Conservation (phyloP, 2,888 invertebrate genomes). For the Mesorhabditis belari region DNA sequence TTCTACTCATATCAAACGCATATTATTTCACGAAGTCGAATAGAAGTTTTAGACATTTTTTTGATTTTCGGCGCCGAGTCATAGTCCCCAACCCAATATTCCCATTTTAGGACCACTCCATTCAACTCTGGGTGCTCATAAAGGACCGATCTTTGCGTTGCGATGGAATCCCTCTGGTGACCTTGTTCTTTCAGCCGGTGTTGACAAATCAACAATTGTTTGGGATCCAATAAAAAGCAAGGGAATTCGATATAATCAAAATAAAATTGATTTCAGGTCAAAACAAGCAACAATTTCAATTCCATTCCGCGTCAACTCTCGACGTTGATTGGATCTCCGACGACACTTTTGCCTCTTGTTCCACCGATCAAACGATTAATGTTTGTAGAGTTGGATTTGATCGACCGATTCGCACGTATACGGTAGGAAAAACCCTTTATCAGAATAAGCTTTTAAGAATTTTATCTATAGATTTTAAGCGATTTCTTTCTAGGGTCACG, state of each 20-base stretch:
- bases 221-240: slow-evolving; percentile 84
- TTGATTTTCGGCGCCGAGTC: too few relatives aligned
- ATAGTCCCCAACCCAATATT: too few relatives aligned
- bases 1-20: too few relatives aligned
- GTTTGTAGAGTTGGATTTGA: slow-evolving; percentile 87
- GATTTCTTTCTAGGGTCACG: slow-evolving; percentile 33
- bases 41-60: too few relatives aligned
- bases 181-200: slow-evolving; percentile 94
- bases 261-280: slow-evolving; percentile 4
- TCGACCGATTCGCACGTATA: slow-evolving; percentile 65
- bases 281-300: slow-evolving; percentile 89
- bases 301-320: slow-evolving; percentile 89
- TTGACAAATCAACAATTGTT: slow-evolving; percentile 87
- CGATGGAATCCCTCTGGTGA: slow-evolving; percentile 97
- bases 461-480: slow-evolving; percentile 2
- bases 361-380: slow-evolving; percentile 96
- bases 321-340: slow-evolving; percentile 98
- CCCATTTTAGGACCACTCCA: slow-evolving; percentile 64
- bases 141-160: slow-evolving; percentile 96
- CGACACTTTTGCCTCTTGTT: slow-evolving; percentile 93
- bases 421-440: background rate
- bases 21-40: too few relatives aligned
- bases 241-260: too few relatives aligned
- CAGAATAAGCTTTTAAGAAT: too few relatives aligned
- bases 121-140: slow-evolving; percentile 91